Evolutionary conservation across 2,113 vertebrate genomes (phyloP).

Genomic region (Okapia johnstoni): DNA sequence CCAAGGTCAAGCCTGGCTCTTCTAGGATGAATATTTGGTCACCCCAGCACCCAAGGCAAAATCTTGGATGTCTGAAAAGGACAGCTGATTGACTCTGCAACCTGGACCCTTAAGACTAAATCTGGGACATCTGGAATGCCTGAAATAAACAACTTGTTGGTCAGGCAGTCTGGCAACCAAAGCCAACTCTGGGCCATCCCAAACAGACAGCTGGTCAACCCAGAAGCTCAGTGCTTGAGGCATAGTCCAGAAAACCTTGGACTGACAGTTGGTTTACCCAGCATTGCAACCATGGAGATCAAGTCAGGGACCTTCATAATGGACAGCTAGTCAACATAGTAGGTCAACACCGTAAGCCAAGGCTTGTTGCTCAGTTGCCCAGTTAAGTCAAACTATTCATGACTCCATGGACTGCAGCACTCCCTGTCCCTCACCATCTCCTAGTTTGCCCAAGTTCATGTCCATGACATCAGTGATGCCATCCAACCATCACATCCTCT

Average conservation of each 20-base stretch:
- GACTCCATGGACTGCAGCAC: background rate
- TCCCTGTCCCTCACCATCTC: background rate
- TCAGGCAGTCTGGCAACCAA: background rate
- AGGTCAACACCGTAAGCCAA: background rate
- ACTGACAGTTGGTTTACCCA: background rate
- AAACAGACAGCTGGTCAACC: background rate
- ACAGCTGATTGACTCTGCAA: background rate
- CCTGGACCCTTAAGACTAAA: background rate
- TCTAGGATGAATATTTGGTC: background rate
- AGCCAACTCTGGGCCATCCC: background rate
- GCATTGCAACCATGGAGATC: background rate
- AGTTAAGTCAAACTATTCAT: background rate
- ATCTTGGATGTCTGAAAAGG: background rate
- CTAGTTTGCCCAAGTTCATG: background rate
- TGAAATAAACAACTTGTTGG: background rate
- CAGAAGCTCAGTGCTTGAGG: background rate
- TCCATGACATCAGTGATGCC: background rate
- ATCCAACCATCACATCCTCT: background rate
- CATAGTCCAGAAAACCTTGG: background rate
- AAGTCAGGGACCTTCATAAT: background rate
- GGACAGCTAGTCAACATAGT: background rate
- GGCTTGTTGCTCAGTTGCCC: background rate
- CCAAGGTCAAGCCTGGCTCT: background rate
- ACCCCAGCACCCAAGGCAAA: background rate
- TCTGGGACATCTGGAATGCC: background rate